Base-by-base conservation (phyloP, 2,888 invertebrate genomes). In the Caradrina kadenii region DNA sequence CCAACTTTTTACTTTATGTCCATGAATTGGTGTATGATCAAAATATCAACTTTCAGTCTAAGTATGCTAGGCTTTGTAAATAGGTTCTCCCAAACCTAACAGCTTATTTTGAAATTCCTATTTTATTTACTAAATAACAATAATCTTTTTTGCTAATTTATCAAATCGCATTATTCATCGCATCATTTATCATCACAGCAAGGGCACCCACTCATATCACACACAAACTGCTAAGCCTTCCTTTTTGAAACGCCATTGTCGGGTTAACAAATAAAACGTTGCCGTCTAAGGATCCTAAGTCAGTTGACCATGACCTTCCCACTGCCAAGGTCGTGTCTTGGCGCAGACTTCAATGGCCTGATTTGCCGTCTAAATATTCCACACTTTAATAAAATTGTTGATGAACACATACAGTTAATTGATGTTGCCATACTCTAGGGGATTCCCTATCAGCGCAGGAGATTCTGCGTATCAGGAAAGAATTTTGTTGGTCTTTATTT, bases 301-400 rank as follows among this genome's bases (percentile, higher is more conserved):
- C 79, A 80, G 39, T 65, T 61, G 79, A 82, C 81, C 82, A 76
- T 83, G 80, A 85, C 82, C 79, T 82, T 82, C 75, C 69, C 73
- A 73, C 48, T 67, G 63, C 62, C 82, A 82, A 83, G 85, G 83
- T 74, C 75, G 69, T 26, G 22, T n/a, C 56, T 66, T 15, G 55
- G 64, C 68, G 65, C 74, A 67, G 72, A 72, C 72, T 60, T 69
- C 69, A 76, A 80, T 77, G 72, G 63, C 72, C 61, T 61, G 68
- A 76, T 78, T 63, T 78, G 69, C 67, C 67, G 69, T 79, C 79
- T 63, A 59, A 65, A 70, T 79, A 77, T 83, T 83, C 75, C 73
- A 66, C 69, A 58, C 49, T 64, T 70, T 76, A 86, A 81, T 35
- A 35, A 35, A 35, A 35, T 74, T 74, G 75, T 75, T 63, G 76